Base-by-base conservation (phyloP, 2,888 invertebrate species). In the Clitarchus hookeri region DNA sequence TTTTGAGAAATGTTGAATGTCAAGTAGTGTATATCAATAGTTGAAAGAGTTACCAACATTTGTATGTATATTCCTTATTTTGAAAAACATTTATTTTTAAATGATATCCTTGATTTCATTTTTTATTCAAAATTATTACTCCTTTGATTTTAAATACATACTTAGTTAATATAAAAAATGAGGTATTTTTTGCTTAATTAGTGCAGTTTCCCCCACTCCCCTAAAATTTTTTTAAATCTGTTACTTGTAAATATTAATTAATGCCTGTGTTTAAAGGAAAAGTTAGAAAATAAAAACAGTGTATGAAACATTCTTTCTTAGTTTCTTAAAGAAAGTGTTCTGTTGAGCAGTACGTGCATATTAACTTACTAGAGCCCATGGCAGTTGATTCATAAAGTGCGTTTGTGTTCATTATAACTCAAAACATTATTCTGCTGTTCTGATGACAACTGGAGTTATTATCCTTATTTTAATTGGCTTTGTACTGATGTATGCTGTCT, bases 391-490 rank as follows among this genome's bases (percentile, higher is more conserved):
- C 16, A 65, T 65, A 11, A 8, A n/a, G 23, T 65, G 2, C 16
- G 8, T 65, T 23, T 65, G 65, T n/a, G 65, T 65, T 23, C n/a
- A n/a, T 65, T 19, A 8, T 65, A 65, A 65, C 65, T 65, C 65
- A 65, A 65, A 65, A 23, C n/a, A n/a, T 65, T 65, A 65, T 65
- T 65, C 65, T 65, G 65, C 65, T 65, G 65, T 65, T 65, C 65
- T 65, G n/a, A 65, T 65, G 65, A 65, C 65, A 65, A 65, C 65
- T 65, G 65, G 65, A 65, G 16, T 8, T 65, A 65, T 16, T n/a
- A 65, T 65, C 65, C 65, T 65, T 65, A 23, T 65, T 23, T 65
- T 19, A 65, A 65, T 65, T 65, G 65, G 65, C 65, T 23, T 65
- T 65, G 65, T 65, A 65, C 65, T 65, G 11, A 23, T 65, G 23